Evolutionary conservation across 2,113 vertebrate genomes (phyloP).

Genomic region (Oxyruncus cristatus): DNA sequence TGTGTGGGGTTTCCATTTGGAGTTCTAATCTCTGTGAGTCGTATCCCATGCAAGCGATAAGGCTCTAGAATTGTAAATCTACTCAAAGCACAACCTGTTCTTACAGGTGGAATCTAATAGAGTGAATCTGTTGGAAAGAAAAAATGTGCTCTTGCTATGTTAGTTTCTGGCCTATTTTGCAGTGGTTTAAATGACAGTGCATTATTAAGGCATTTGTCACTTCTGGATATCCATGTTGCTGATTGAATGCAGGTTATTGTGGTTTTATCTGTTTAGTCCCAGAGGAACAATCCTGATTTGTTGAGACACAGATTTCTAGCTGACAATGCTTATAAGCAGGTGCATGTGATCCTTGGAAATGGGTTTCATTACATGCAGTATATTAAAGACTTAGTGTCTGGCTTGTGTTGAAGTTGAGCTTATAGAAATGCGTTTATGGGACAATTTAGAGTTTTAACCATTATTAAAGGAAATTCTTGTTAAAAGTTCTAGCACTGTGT

Average conservation of each 20-base stretch:
- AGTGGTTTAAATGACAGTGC: background rate
- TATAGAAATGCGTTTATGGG: constrained; percentile 7
- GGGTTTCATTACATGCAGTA: background rate
- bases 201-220: background rate
- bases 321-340: background rate
- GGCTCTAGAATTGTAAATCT: background rate
- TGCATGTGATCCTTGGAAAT: background rate
- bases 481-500: background rate
- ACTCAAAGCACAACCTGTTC: background rate
- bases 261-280: background rate
- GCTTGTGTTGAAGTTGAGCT: background rate
- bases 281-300: background rate
- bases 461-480: constrained; percentile 4
- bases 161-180: background rate
- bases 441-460: background rate
- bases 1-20: background rate
- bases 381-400: background rate
- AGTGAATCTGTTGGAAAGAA: background rate
- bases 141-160: background rate
- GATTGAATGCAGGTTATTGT: background rate
- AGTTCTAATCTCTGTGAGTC: background rate
- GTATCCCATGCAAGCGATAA: background rate
- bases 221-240: background rate
- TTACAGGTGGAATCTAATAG: background rate
- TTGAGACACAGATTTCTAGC: background rate